Percentiles rank a stretch among this genome's conserved stretches.
These are phyloP conservation scores for Tachina fera DNA, from an alignment of 2,888 invertebrate species.

Conservation along the genomic window DNA sequence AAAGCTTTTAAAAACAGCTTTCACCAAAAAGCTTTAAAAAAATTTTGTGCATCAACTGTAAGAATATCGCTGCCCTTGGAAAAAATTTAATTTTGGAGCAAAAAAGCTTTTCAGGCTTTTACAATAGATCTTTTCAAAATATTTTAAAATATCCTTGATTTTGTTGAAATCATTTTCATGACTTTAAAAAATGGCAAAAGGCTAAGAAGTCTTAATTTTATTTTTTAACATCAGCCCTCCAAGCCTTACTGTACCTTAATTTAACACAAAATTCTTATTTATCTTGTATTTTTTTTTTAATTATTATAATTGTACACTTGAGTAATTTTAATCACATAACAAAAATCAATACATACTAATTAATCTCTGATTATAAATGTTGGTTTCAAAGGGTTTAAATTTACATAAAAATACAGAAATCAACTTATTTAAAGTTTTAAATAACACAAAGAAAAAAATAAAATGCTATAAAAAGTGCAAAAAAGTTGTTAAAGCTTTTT, in stretches of 20 bases:
- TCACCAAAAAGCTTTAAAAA: no score
- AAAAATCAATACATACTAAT: constrained; percentile 64
- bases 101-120: no score
- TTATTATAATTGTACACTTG: constrained; percentile 43
- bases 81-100: no score
- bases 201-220: not conserved
- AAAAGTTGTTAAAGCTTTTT: not conserved
- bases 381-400: constrained; percentile 1
- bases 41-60: no score
- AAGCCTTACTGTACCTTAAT: not conserved
- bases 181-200: no score
- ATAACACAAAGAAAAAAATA: constrained; percentile 23
- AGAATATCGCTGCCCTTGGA: no score
- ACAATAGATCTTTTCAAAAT: no score
- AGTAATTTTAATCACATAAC: constrained; percentile 56
- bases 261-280: constrained; percentile 1
- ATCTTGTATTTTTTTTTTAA: not conserved
- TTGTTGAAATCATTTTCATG: no score
- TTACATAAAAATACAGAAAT: constrained; percentile 4
- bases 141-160: no score
- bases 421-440: constrained; percentile 34
- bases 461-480: not conserved
- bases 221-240: no score
- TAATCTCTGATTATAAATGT: constrained; percentile 65
- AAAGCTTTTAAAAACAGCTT: no score